Evolutionary conservation across 2,113 vertebrate species (phyloP), one percentile per base, ranked within the genome.

Genomic region (Delphinus delphis): DNA sequence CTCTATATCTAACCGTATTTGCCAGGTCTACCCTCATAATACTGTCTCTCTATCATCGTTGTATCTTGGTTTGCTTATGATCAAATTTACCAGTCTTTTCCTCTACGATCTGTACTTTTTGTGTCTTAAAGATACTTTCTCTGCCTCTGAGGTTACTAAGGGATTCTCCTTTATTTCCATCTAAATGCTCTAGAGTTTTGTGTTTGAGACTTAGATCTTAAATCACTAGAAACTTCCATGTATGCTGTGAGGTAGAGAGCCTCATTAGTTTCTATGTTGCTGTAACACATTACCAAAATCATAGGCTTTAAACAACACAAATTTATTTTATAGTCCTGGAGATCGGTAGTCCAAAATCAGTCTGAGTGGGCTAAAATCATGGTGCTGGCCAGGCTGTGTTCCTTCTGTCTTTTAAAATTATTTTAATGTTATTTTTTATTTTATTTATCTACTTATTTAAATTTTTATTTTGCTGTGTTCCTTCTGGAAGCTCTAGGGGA

Each of bases 311-410:
- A 65, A 86, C 60, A 47, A 73, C 14, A 88, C n/a, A 33, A 3
- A n/a, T 88, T 88, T 88, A 95, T 92, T 97, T 81, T 63, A 62
- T 2, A 41, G 25, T 88, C 92, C 71, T 73, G n/a, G 20, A 68
- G 63, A 71, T 71, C 44, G 23, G 38, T 47, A 65, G 71, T 63
- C 82, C 82, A 73, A 80, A 83, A 3, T 84, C 77, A 55, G 47
- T 25, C 65, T 92, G 7, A 55, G 0, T 90, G 60, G 36, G 63
- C 55, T 65, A 62, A 88, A 85, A 68, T 33, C 25, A 65, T 62
- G 76, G 50, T 41, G 41, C 60, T 9, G 1, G 62, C 63, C 55
- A 38, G 55, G 38, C 44, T 50, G 33, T 20, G 18, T 58, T 67
- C 74, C 41, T 74, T 68, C 21, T 76, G 50, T 76, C 73, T 50